Evolutionary conservation across 1,140 invertebrate species (phyloP).

Genomic region (Panagrolaimus sp.): DNA sequence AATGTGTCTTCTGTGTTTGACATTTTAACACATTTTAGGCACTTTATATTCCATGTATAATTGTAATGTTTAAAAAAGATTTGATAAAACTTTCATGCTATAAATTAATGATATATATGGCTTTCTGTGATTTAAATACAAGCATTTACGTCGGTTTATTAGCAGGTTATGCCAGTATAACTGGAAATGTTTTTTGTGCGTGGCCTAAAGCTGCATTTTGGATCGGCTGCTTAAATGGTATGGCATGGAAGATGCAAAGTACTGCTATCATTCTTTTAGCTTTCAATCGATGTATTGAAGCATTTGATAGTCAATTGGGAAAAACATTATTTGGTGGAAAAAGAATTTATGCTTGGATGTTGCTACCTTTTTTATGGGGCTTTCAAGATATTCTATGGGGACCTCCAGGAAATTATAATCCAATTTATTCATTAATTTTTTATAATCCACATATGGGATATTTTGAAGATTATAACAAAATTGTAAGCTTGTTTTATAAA

Average conservation of each 20-base stretch:
- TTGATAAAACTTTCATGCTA: slow-evolving; percentile 11
- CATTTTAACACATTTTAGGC: no score
- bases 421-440: background rate
- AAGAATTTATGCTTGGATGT: slow-evolving; percentile 9
- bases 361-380: background rate
- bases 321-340: slow-evolving; percentile 1
- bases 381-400: background rate
- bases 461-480: background rate
- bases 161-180: slow-evolving; percentile 8
- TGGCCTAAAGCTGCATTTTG: slow-evolving; percentile 21
- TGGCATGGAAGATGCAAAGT: slow-evolving; percentile 8
- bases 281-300: slow-evolving; percentile 18
- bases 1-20: no score
- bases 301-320: background rate
- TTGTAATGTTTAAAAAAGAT: background rate
- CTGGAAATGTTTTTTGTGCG: slow-evolving; percentile 24
- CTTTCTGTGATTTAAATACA: slow-evolving; percentile 13
- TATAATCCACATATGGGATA: slow-evolving; percentile 21
- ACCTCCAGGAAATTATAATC: slow-evolving; percentile 8
- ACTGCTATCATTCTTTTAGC: slow-evolving; percentile 1
- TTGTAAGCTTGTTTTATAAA: no score
- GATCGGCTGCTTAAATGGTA: background rate
- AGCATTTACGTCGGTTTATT: slow-evolving; percentile 10
- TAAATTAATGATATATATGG: slow-evolving; percentile 20
- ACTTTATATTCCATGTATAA: slow-evolving; percentile 9